A percentile compares a stretch with the other conserved stretches of the same genome.
Conservation (phyloP, 2,797 vertebrate species). For the Crocodylus rhombifer region DNA sequence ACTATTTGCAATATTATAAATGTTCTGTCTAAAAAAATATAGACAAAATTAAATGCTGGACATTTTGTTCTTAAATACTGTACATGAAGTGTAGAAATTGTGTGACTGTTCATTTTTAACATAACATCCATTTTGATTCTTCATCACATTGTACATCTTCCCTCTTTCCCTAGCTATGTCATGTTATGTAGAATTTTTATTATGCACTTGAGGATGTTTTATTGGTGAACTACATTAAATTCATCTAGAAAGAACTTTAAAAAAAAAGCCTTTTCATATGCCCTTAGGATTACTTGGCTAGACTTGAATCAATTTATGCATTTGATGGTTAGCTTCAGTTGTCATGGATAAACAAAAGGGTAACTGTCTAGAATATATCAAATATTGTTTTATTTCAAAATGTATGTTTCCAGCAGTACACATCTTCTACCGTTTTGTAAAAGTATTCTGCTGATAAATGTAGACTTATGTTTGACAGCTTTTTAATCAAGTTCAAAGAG, state of each 20-base stretch:
- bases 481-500: conserved; percentile 85
- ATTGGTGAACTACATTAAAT: conserved; percentile 82
- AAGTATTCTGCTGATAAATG: conserved; percentile 81
- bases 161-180: conserved; percentile 71
- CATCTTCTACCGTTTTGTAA: conserved; percentile 77
- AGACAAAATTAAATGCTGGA: conserved; percentile 53
- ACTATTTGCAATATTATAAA: conserved; percentile 46
- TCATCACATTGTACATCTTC: conserved; percentile 75
- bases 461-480: conserved; percentile 83
- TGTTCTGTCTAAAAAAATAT: conserved; percentile 38
- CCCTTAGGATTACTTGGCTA: conserved; percentile 82
- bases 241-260: conserved; percentile 80
- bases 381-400: conserved; percentile 83
- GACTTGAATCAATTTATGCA: conserved; percentile 81
- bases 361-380: conserved; percentile 83
- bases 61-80: conserved; percentile 59
- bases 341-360: conserved; percentile 82
- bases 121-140: conserved; percentile 78
- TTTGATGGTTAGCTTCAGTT: conserved; percentile 83
- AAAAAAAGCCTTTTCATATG: conserved; percentile 75
- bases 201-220: conserved; percentile 81
- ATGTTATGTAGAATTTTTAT: conserved; percentile 81
- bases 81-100: conserved; percentile 64
- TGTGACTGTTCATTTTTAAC: conserved; percentile 77
- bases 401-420: conserved; percentile 78